Percentiles rank a stretch among this genome's conserved stretches.
phyloP scores from a whole-genome alignment of 2,797 vertebrate species.

The Leptoclinus maculatus region DNA sequence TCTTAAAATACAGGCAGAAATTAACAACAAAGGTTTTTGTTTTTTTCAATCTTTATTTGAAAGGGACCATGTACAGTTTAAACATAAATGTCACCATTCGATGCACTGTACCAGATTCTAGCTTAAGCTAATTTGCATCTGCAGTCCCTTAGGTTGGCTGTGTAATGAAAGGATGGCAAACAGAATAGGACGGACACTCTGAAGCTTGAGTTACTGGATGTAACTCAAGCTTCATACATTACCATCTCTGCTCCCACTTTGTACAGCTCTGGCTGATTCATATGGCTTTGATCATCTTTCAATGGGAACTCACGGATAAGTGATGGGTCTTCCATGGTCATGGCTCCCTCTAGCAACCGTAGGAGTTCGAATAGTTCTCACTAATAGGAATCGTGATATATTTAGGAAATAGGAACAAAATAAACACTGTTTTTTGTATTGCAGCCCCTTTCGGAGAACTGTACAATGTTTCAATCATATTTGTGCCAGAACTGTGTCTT shows the following conservation, averaged over 20 bases:
- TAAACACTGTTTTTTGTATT: not conserved
- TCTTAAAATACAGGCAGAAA: not conserved
- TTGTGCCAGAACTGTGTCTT: not conserved
- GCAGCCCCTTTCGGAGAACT: not conserved
- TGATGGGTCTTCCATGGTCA: not conserved
- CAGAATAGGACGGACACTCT: not conserved
- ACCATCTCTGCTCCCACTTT: not conserved
- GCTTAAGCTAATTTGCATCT: no score
- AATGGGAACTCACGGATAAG: not conserved
- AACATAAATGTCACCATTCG: no score
- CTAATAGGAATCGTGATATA: not conserved
- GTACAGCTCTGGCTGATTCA: slow-evolving; percentile 32
- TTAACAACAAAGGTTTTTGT: not conserved
- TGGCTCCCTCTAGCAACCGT: not conserved
- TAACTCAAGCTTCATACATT: slow-evolving; percentile 24
- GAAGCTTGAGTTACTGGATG: not conserved
- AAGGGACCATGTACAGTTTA: no score
- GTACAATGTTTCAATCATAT: not conserved
- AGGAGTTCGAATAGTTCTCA: not conserved
- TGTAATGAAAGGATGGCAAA: not conserved
- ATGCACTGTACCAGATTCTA: no score
- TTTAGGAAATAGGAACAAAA: slow-evolving; percentile 1
- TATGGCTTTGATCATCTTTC: slow-evolving; percentile 26
- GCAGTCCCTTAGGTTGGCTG: not conserved
- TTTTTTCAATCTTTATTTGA: no score